Conservation (phyloP, 2,888 invertebrate genomes). For the Synergus laeviventris region DNA sequence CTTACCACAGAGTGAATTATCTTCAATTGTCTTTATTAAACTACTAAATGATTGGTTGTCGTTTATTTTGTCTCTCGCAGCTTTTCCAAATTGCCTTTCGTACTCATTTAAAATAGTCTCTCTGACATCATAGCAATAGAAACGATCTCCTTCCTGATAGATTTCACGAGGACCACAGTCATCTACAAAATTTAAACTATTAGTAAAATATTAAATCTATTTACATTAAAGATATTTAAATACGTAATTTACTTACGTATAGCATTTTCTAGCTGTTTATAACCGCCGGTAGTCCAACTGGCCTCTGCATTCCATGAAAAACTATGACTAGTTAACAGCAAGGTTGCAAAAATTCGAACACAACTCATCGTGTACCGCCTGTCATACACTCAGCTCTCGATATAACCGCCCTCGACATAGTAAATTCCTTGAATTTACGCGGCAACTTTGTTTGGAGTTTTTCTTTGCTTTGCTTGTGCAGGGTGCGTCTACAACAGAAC, state of each 20-base stretch:
- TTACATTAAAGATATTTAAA: background rate
- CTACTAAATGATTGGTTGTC: background rate
- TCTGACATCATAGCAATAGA: slow-evolving; percentile 1
- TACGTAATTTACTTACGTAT: background rate
- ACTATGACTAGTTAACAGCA: slow-evolving; percentile 1
- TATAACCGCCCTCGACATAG: no score
- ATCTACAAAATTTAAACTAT: background rate
- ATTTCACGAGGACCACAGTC: slow-evolving; percentile 5
- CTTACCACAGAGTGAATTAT: slow-evolving; percentile 11
- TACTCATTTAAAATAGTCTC: slow-evolving; percentile 15
- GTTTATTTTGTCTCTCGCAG: background rate
- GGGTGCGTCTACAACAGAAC: no score
- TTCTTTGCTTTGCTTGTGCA: no score
- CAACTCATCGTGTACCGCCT: background rate
- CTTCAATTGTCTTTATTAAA: slow-evolving; percentile 11
- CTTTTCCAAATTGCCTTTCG: slow-evolving; percentile 8
- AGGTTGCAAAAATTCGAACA: slow-evolving; percentile 2
- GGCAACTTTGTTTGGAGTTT: no score
- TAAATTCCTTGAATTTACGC: no score
- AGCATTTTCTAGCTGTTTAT: background rate
- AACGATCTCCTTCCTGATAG: background rate
- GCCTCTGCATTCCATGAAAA: background rate
- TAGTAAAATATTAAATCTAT: background rate
- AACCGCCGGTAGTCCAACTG: background rate
- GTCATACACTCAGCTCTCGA: no score